Percentiles rank a stretch among this genome's conserved stretches.
Evolutionary conservation across 2,797 vertebrate species (phyloP).

Genomic region (Pogoniulus pusillus): DNA sequence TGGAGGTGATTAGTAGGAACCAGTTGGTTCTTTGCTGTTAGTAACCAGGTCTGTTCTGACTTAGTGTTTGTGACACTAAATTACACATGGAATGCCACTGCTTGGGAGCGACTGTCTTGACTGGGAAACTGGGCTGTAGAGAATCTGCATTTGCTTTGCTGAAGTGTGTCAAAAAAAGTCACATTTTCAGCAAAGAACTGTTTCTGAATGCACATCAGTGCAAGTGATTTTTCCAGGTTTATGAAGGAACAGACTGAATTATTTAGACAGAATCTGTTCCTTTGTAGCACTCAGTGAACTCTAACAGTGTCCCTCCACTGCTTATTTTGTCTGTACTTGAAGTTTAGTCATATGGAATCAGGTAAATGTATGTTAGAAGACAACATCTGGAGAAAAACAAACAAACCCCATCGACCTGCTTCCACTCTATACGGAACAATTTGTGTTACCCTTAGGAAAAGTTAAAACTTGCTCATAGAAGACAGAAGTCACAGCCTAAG

Average conservation of each 20-base stretch:
- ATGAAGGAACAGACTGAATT: background rate
- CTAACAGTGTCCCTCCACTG: background rate
- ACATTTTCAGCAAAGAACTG: background rate
- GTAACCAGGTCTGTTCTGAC: background rate
- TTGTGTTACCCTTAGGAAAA: background rate
- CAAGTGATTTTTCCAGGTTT: background rate
- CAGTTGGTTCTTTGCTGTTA: background rate
- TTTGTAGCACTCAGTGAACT: background rate
- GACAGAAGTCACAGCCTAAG: background rate
- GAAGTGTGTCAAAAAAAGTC: background rate
- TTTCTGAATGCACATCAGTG: background rate
- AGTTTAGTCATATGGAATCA: background rate
- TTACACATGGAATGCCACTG: background rate
- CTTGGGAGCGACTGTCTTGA: background rate
- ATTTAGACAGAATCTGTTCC: background rate
- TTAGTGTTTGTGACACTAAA: accelerated
- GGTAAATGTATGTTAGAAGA: background rate
- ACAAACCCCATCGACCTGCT: background rate
- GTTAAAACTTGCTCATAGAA: background rate
- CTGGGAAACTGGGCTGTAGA: background rate
- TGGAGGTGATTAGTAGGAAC: background rate
- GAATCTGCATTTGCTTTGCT: background rate
- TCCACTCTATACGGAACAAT: background rate
- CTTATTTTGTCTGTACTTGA: background rate
- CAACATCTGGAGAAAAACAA: background rate